These are phyloP conservation scores for Calypte anna DNA, from an alignment of 2,113 vertebrate genomes.

Conservation along the genomic window DNA sequence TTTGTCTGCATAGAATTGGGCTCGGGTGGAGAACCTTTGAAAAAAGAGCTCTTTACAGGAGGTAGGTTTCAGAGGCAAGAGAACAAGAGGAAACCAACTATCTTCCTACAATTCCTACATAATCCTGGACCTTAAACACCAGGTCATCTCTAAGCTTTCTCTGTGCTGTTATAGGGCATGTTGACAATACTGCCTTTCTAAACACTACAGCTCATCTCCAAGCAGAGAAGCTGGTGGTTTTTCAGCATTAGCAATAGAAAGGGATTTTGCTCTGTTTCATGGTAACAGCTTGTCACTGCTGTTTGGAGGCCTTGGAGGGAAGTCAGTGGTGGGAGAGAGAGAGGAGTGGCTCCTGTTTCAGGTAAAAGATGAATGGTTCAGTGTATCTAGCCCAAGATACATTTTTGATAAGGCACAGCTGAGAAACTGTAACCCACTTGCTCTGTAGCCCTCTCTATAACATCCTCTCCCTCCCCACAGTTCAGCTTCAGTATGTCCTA, in stretches of 20 bases:
- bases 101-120: background rate
- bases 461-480: fast-evolving
- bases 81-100: background rate
- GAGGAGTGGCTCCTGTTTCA: background rate
- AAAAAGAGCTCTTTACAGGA: background rate
- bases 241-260: background rate
- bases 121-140: background rate
- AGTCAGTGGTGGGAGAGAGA: background rate
- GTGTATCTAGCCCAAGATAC: background rate
- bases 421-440: background rate
- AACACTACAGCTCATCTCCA: background rate
- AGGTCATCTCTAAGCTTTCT: background rate
- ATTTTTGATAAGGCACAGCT: background rate
- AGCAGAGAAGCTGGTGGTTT: background rate
- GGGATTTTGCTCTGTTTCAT: background rate
- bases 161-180: fast-evolving
- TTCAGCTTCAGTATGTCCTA: background rate
- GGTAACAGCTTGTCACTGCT: background rate
- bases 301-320: background rate
- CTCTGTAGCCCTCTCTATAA: background rate
- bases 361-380: background rate
- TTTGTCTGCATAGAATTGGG: background rate
- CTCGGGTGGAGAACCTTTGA: background rate
- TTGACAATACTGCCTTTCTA: background rate
- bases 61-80: background rate